phyloP scores from a whole-genome alignment of 1,140 invertebrate species.

The Drosophila willistoni region DNA sequence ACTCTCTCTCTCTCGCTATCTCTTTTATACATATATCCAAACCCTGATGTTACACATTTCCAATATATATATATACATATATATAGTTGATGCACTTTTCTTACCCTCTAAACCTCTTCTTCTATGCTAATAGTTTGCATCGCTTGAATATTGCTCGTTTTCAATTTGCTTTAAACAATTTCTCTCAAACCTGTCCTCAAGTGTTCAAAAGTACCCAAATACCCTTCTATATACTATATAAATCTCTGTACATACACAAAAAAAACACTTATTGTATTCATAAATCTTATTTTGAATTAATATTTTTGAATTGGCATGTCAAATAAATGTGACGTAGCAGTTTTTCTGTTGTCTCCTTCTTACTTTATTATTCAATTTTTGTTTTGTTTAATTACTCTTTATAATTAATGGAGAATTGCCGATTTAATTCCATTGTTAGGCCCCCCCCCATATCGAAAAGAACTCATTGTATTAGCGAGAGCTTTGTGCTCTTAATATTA shows the following conservation, averaged over 20 bases:
- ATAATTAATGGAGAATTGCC: slow-evolving; percentile 54
- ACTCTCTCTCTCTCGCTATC: background rate
- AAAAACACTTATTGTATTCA: slow-evolving; percentile 1
- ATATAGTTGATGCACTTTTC: slow-evolving; percentile 9
- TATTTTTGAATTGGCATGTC: slow-evolving; percentile 54
- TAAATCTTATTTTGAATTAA: slow-evolving; percentile 32
- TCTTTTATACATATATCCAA: too few relatives aligned
- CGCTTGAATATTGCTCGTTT: slow-evolving; percentile 18
- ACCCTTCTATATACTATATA: slow-evolving; percentile 7
- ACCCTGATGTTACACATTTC: background rate
- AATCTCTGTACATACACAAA: background rate
- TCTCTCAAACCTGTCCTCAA: background rate
- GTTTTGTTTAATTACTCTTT: slow-evolving; percentile 49
- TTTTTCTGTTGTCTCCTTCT: slow-evolving; percentile 36
- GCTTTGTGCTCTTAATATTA: slow-evolving; percentile 11
- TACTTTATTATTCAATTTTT: slow-evolving; percentile 29
- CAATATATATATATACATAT: background rate
- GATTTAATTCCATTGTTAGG: background rate
- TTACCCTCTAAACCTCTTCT: background rate
- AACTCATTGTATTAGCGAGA: slow-evolving; percentile 6
- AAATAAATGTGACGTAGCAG: slow-evolving; percentile 50
- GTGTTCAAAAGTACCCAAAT: background rate
- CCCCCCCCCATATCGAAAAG: background rate
- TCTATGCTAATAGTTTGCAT: background rate
- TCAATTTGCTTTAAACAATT: slow-evolving; percentile 6